phyloP scores from a whole-genome alignment of 2,888 invertebrate genomes.

The Sepiola atlantica region DNA sequence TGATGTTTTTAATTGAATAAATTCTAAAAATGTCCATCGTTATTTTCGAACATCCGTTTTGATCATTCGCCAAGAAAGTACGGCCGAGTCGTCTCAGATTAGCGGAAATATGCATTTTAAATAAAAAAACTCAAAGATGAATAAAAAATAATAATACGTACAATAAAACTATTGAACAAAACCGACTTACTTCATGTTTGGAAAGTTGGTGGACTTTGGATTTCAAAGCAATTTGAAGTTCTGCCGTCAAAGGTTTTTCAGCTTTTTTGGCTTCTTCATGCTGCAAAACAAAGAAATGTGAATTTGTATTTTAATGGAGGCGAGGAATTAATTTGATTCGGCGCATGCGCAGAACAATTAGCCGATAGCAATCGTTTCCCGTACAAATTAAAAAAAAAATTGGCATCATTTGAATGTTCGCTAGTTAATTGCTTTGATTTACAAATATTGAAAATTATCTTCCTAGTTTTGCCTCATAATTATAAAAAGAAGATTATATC shows the following conservation, averaged over 20 bases:
- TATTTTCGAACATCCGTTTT: not conserved
- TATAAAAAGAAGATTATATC: not conserved
- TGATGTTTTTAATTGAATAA: not conserved
- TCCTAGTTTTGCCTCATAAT: not conserved
- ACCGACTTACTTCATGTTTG: constrained; percentile 74
- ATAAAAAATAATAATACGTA: not conserved
- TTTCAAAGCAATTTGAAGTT: constrained; percentile 71
- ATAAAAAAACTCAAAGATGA: not conserved
- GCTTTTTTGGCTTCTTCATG: constrained; percentile 68
- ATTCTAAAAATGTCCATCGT: too few species aligned
- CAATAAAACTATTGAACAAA: not conserved
- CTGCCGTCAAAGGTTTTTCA: constrained; percentile 71
- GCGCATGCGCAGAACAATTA: not conserved
- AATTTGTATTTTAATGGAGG: not conserved
- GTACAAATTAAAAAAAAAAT: not conserved
- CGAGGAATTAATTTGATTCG: not conserved
- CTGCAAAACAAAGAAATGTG: constrained; percentile 61
- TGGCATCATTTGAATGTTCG: not conserved
- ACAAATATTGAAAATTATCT: not conserved
- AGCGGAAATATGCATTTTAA: not conserved
- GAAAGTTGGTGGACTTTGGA: constrained; percentile 69
- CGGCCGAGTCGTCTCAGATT: not conserved
- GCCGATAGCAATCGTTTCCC: not conserved
- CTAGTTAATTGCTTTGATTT: not conserved
- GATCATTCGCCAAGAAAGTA: not conserved